These are phyloP conservation scores for Hirtodrosophila confusa DNA, from an alignment of 2,888 invertebrate species.

Conservation along the genomic window DNA sequence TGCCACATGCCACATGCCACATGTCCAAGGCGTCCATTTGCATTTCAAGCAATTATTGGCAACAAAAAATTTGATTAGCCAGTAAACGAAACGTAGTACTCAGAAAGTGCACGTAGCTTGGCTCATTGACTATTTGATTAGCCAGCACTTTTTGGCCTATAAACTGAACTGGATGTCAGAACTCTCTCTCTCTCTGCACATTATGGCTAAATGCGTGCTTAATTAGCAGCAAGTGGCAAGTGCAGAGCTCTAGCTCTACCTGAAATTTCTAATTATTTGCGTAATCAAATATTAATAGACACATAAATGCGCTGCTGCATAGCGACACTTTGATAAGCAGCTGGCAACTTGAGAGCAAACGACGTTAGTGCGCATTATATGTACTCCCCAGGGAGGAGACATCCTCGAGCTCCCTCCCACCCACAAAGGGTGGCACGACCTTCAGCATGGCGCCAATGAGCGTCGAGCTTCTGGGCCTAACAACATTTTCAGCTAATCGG, in stretches of 20 bases:
- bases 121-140: constrained; percentile 68
- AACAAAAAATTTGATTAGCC: constrained; percentile 71
- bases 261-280: constrained; percentile 62
- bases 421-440: constrained; percentile 37
- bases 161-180: neutral
- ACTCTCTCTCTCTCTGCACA: constrained; percentile 2
- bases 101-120: constrained; percentile 38
- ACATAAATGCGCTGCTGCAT: constrained; percentile 44
- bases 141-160: constrained; percentile 15
- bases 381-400: constrained; percentile 57
- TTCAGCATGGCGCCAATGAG: constrained; percentile 65
- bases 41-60: constrained; percentile 77
- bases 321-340: constrained; percentile 63
- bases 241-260: constrained; percentile 23
- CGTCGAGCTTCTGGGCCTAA: constrained; percentile 43
- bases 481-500: constrained; percentile 75
- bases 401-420: neutral
- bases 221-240: constrained; percentile 43
- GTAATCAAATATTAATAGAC: constrained; percentile 71
- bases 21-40: constrained; percentile 70
- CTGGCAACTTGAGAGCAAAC: constrained; percentile 55
- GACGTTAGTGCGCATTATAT: constrained; percentile 81
- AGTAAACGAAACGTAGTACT: constrained; percentile 25
- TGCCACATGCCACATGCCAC: constrained; percentile 23
- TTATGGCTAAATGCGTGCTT: constrained; percentile 35